Conservation (phyloP, 2,888 invertebrate species). For the Psococerastis gibbosa region DNA sequence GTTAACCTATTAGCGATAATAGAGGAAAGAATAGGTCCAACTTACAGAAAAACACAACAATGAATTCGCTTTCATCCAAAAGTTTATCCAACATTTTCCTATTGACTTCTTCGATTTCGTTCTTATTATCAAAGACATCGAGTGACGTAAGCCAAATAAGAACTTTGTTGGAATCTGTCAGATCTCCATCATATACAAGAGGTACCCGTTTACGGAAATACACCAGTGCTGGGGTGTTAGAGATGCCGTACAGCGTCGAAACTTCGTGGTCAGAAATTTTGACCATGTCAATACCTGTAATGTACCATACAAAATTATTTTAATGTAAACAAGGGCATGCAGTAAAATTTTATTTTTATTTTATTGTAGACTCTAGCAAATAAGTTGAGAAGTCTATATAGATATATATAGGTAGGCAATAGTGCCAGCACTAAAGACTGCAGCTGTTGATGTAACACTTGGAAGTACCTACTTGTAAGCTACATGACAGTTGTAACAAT, state of each 20-base stretch:
- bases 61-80: constrained; percentile 83
- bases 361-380: not conserved
- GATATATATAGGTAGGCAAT: not conserved
- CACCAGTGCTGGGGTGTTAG: constrained; percentile 67
- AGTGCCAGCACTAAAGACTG: not conserved
- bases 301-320: not conserved
- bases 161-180: constrained; percentile 69
- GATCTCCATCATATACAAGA: constrained; percentile 74
- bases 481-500: too few relatives aligned
- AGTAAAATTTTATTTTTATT: not conserved
- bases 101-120: constrained; percentile 93
- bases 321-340: constrained; percentile 1
- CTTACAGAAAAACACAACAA: constrained; percentile 92
- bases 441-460: too few relatives aligned
- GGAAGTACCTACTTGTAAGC: too few relatives aligned
- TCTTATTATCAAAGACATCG: constrained; percentile 87
- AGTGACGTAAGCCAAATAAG: constrained; percentile 82
- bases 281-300: constrained; percentile 65
- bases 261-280: constrained; percentile 71
- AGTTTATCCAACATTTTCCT: constrained; percentile 91
- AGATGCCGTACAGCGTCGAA: constrained; percentile 61
- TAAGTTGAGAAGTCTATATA: too few relatives aligned
- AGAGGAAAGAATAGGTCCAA: too few relatives aligned
- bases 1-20: too few relatives aligned
- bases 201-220: constrained; percentile 73